phyloP scores from a whole-genome alignment of 2,113 vertebrate species.

The Ploceus nigricollis region DNA sequence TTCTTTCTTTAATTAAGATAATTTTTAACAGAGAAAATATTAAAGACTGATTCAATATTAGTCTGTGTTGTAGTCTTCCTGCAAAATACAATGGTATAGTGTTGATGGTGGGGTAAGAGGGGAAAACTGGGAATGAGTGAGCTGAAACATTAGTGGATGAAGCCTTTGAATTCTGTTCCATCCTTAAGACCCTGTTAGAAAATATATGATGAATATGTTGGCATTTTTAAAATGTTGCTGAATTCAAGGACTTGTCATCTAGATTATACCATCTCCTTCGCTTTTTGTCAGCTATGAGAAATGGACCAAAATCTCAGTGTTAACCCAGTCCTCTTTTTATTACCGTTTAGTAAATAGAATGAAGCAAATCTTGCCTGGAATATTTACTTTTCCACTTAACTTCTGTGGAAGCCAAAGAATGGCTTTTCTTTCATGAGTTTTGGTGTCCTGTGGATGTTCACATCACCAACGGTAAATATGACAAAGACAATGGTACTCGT shows the following conservation, averaged over 20 bases:
- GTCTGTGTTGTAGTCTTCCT: not conserved
- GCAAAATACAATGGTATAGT: not conserved
- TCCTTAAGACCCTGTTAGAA: not conserved
- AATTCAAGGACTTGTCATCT: not conserved
- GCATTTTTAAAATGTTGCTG: not conserved
- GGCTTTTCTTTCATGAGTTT: not conserved
- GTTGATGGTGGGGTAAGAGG: rapidly evolving
- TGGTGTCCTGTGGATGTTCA: not conserved
- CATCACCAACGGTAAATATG: not conserved
- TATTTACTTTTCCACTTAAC: not conserved
- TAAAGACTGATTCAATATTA: not conserved
- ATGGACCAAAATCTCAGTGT: not conserved
- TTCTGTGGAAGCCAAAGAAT: not conserved
- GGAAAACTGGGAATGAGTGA: not conserved
- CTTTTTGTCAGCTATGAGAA: not conserved
- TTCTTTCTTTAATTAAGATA: not conserved
- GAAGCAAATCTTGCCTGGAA: not conserved
- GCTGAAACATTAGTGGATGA: not conserved
- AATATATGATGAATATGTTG: not conserved
- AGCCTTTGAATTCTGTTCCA: not conserved
- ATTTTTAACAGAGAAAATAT: not conserved
- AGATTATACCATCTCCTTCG: not conserved
- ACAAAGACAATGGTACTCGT: rapidly evolving
- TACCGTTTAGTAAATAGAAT: not conserved
- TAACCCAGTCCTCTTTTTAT: not conserved